These are phyloP conservation scores for Holacanthella duospinosa DNA, from an alignment of 2,888 invertebrate species.

Conservation along the genomic window DNA sequence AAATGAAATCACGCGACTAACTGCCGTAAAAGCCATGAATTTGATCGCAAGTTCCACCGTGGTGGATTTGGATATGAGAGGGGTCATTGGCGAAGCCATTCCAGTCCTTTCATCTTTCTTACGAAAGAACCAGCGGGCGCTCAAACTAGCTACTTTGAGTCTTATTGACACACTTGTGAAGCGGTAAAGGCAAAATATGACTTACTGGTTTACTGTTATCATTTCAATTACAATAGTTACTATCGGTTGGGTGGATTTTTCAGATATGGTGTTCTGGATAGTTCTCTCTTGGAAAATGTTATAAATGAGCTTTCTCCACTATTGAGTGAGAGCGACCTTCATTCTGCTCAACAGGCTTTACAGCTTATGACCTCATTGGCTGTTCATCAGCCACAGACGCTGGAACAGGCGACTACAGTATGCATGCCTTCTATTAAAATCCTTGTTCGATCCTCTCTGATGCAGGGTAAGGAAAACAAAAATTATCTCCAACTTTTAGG, in stretches of 20 bases:
- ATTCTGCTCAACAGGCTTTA: conserved; percentile 86
- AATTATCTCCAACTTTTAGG: too few relatives aligned
- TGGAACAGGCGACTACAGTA: conserved; percentile 57
- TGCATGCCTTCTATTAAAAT: conserved; percentile 76
- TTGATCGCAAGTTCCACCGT: conserved; percentile 86
- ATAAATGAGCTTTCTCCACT: conserved; percentile 65
- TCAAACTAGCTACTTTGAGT: conserved; percentile 81
- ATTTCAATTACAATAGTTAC: background rate
- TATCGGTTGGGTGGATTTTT: background rate
- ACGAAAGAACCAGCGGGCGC: conserved; percentile 88
- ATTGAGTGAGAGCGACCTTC: conserved; percentile 86
- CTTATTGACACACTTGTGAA: conserved; percentile 75
- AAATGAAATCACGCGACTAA: conserved; percentile 93
- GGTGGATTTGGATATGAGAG: conserved; percentile 28
- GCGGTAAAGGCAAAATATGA: conserved; percentile 10
- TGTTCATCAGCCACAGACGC: conserved; percentile 62
- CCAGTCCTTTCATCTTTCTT: conserved; percentile 88
- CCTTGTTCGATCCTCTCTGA: conserved; percentile 77
- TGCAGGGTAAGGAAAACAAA: conserved; percentile 76
- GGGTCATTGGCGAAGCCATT: conserved; percentile 64
- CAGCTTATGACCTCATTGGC: conserved; percentile 73
- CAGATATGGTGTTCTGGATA: conserved; percentile 32
- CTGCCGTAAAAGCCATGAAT: conserved; percentile 89
- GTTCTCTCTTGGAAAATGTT: conserved; percentile 27
- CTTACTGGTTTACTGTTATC: conserved; percentile 1